phyloP scores from a whole-genome alignment of 2,113 vertebrate genomes.

The Oceanodroma tethys region DNA sequence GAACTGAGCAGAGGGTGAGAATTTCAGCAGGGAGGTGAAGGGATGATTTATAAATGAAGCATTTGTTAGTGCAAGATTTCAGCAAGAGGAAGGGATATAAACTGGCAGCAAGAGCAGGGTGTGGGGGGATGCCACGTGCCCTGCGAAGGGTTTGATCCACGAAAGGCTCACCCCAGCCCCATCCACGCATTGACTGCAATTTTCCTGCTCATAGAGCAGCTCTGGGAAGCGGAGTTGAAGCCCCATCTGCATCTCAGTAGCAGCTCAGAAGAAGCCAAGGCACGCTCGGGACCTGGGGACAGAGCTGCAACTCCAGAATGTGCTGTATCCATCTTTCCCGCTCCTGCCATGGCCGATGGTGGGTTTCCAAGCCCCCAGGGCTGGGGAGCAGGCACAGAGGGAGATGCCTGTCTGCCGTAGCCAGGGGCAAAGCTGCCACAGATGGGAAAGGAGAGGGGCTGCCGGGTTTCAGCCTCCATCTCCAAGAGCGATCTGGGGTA shows the following conservation, averaged over 20 bases:
- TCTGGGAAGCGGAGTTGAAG: neutral
- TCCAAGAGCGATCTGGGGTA: neutral
- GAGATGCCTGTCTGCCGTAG: neutral
- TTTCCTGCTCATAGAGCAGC: neutral
- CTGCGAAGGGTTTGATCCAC: neutral
- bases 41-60: neutral
- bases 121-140: neutral
- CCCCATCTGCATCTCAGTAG: neutral
- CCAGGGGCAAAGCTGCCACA: neutral
- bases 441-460: neutral
- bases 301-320: neutral
- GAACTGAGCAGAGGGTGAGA: neutral
- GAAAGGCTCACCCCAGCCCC: neutral
- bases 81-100: neutral
- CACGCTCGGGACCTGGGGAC: fast-evolving
- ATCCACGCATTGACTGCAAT: neutral
- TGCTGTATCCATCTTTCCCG: neutral
- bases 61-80: neutral
- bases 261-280: neutral
- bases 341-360: neutral
- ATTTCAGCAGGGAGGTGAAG: neutral
- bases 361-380: neutral
- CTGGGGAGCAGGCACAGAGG: neutral
- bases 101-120: neutral
- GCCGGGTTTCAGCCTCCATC: neutral